Evolutionary conservation across 2,888 invertebrate genomes (phyloP), one percentile per base, ranked within the genome.

Genomic region (Cetonia aurata): DNA sequence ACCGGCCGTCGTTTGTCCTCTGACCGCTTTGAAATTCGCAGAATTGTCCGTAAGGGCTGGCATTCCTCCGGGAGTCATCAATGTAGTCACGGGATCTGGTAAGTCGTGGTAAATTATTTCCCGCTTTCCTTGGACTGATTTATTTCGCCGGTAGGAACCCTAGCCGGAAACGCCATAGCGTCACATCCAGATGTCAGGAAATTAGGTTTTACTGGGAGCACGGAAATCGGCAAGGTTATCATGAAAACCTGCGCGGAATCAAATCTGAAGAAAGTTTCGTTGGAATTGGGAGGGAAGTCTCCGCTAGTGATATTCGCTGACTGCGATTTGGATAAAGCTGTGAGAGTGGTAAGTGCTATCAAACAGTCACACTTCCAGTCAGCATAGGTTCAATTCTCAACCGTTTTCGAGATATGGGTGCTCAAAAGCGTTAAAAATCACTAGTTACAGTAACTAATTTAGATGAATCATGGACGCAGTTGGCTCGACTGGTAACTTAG

Each of bases 201-300:
- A 81, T 86, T 99, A 0, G 98, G 98, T 1, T 99, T 99, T 84
- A 99, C 98, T 0, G 98, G 98, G 25, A 98, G 98, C 69, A 99
- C 98, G 0, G 91, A 92, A 74, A 91, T 98, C 59, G 98, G 98
- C 82, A 92, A 94, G 82, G 90, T 91, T 0, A 96, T 99, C 70
- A 98, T 99, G 98, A 91, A 90, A 79, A 92, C 93, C 0, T 96
- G 96, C 79, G 96, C 96, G 0, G 89, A 88, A 0, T 94, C 94
- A 0, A 99, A 98, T 83, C 86, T 99, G 83, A 99, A 99, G 86
- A 98, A 96, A 81, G 95, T 96, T 0, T 97, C 97, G 0, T 84
- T 99, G 72, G 98, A 98, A 83, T 86, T 99, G 60, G 98, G 98
- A 0, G 98, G 98, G 13, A 99, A 99, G 83, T 97, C 97, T 50